Base-by-base conservation (phyloP, 2,888 invertebrate genomes). In the Papilio protenor region DNA sequence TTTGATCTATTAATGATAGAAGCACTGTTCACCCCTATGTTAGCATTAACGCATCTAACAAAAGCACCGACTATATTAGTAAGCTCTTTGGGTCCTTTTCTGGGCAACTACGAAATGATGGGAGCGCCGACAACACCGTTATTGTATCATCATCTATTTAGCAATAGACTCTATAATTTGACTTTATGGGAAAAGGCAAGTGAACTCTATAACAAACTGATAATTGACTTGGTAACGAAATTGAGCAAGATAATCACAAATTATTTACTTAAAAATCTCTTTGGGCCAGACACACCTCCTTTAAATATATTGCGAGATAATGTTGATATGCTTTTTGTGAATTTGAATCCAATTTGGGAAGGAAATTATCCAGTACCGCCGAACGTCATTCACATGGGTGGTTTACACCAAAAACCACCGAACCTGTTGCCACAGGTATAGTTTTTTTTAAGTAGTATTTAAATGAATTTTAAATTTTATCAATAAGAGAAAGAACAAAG, bases 401-500 rank as follows among this genome's bases (percentile, higher is more conserved):
- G 92, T 5, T 82, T 90, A 57, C 92, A 92, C 81, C 82, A 88
- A 55, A 85, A 82, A 47, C 82, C 85, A n/a, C 81, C 85, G 5
- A 87, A 89, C 71, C 84, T 87, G 6, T 81, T 95, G 49, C 90
- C 91, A 16, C 81, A 88, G 84, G 93, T 92, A 86, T 92, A 86
- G 1, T 18, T 2, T 52, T 1, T 52, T 52, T 52, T 52, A n/a
- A n/a, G n/a, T n/a, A n/a, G n/a, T n/a, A n/a, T n/a, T n/a, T n/a
- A n/a, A n/a, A n/a, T n/a, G n/a, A n/a, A n/a, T n/a, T n/a, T n/a
- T n/a, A n/a, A n/a, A n/a, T n/a, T n/a, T n/a, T n/a, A n/a, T n/a
- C n/a, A n/a, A n/a, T n/a, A n/a, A n/a, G n/a, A n/a, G n/a, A n/a
- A n/a, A n/a, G n/a, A n/a, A n/a, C n/a, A n/a, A n/a, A n/a, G n/a